phyloP scores from a whole-genome alignment of 2,888 invertebrate species.

The Thecophora atra region DNA sequence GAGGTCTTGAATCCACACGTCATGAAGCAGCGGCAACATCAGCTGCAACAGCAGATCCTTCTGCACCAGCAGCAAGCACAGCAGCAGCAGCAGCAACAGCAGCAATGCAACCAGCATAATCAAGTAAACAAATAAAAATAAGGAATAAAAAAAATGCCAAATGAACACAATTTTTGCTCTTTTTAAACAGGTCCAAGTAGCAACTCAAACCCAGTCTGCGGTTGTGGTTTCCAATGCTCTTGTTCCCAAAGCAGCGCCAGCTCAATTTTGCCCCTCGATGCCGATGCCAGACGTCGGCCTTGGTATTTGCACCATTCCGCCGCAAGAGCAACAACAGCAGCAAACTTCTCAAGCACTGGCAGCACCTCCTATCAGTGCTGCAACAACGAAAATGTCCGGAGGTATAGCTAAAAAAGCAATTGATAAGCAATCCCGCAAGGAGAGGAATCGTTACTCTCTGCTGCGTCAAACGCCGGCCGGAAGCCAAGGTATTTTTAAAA shows the following conservation, averaged over 20 bases:
- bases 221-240: constrained; percentile 57
- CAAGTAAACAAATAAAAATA: constrained; percentile 48
- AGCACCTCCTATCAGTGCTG: constrained; percentile 42
- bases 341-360: constrained; percentile 45
- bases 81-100: constrained; percentile 58
- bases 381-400: constrained; percentile 57
- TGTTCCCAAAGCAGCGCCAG: constrained; percentile 39
- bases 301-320: constrained; percentile 49
- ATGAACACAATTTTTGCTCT: constrained; percentile 41
- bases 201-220: constrained; percentile 71
- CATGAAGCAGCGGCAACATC: constrained; percentile 66
- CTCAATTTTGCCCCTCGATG: constrained; percentile 54
- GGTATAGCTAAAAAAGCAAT: constrained; percentile 65
- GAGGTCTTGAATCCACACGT: constrained; percentile 57
- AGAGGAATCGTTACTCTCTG: constrained; percentile 62
- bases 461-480: constrained; percentile 65
- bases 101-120: constrained; percentile 52
- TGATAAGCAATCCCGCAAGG: constrained; percentile 66
- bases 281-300: constrained; percentile 53
- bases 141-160: background rate
- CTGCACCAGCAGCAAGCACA: constrained; percentile 63
- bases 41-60: constrained; percentile 68
- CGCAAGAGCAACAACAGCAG: constrained; percentile 45
- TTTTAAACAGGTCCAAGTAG: constrained; percentile 73
- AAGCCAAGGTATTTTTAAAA: constrained; percentile 59